A percentile compares a stretch with the other conserved stretches of the same genome.
phyloP scores from a whole-genome alignment of 2,113 vertebrate species.

The Tyrannus savana region DNA sequence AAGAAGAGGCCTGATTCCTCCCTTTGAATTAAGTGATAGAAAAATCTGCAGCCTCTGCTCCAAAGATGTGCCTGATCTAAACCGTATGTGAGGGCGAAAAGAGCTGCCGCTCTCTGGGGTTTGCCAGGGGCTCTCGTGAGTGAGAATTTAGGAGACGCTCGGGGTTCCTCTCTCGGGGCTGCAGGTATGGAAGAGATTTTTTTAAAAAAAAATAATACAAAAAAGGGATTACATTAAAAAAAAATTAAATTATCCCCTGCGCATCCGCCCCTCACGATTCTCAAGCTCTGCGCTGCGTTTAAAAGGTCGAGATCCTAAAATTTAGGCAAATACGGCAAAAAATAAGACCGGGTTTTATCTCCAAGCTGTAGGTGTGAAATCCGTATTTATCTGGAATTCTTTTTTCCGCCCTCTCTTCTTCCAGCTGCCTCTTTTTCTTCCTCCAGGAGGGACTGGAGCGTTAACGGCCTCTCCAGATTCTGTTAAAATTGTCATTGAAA shows the following conservation, averaged over 20 bases:
- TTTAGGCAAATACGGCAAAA: background rate
- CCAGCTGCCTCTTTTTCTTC: rapidly evolving
- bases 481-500: background rate
- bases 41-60: background rate
- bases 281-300: background rate
- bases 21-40: background rate
- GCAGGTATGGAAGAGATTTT: background rate
- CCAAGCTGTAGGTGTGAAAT: background rate
- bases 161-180: background rate
- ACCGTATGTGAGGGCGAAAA: background rate
- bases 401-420: rapidly evolving
- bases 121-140: background rate
- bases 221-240: background rate
- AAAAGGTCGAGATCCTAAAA: background rate
- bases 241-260: background rate
- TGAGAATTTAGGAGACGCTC: background rate
- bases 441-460: background rate
- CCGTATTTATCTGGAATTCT: background rate
- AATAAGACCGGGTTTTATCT: rapidly evolving
- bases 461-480: background rate
- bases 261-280: rapidly evolving
- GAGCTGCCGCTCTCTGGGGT: background rate
- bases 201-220: no score
- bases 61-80: background rate
- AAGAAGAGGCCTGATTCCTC: background rate